Evolutionary conservation across 2,797 vertebrate genomes (phyloP).

Genomic region (Psittacula echo): DNA sequence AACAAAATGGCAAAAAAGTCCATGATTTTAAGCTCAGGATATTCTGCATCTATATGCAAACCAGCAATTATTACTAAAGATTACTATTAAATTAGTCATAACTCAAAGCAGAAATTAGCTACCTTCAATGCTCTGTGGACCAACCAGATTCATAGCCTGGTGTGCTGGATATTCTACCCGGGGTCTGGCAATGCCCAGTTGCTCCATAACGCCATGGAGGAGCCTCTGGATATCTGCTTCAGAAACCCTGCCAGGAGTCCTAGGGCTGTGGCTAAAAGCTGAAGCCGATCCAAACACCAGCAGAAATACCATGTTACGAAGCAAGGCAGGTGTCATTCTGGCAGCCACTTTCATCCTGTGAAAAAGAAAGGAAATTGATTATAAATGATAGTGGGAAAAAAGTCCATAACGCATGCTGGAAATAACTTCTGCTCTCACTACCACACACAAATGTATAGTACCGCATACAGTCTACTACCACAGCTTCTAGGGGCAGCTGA

Average conservation of each 20-base stretch:
- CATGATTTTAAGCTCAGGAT: background rate
- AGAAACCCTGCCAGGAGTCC: constrained; percentile 88
- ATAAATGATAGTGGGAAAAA: fast-evolving
- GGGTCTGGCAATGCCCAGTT: constrained; percentile 93
- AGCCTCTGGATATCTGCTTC: constrained; percentile 95
- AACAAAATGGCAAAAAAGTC: background rate
- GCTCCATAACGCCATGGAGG: constrained; percentile 97
- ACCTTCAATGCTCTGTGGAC: constrained; percentile 98
- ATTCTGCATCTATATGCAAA: background rate
- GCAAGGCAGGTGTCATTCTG: constrained; percentile 52
- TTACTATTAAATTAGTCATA: background rate
- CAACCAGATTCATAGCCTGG: constrained; percentile 94
- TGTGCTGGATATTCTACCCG: constrained; percentile 96
- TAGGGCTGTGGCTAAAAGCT: constrained; percentile 82
- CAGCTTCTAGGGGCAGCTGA: background rate
- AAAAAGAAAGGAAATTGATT: constrained; percentile 6
- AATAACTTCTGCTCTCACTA: background rate
- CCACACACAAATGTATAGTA: background rate
- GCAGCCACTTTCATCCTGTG: constrained; percentile 59
- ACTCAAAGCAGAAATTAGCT: background rate
- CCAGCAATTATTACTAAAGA: background rate
- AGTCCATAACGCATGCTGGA: fast-evolving
- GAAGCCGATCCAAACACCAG: constrained; percentile 76
- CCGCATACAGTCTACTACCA: background rate
- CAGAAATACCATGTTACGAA: constrained; percentile 74